Base-by-base conservation (phyloP, 2,797 vertebrate species). In the Poeciliopsis gracilis region DNA sequence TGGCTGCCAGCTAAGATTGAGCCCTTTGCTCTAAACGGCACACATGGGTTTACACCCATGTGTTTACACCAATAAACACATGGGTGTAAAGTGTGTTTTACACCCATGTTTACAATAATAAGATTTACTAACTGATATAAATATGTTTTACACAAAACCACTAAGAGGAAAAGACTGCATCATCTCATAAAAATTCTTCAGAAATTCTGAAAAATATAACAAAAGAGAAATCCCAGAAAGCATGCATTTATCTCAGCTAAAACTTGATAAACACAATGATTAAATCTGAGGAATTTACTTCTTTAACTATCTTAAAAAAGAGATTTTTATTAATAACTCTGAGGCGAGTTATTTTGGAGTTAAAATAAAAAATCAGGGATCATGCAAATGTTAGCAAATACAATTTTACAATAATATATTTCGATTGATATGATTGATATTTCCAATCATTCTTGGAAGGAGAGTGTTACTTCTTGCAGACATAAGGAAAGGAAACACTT, bases 1-100 rank as follows among this genome's bases (percentile, higher is more conserved):
- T 76, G 72, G 53, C 83, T 72, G 73, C 82, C 91, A 91, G 91
- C 91, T 92, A 90, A 89, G 90, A 92, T 89, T 79, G 88, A 90
- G 87, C 73, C 76, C 77, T 81, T 79, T 76, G 67, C 77, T 81
- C 79, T 76, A 67, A 84, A 73, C 8, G 3, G 75, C 82, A 83
- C 87, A 72, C 55, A 69, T 77, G 69, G 66, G 67, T 76, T 84
- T 89, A 91, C 87, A 82, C 33, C 33, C 33, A 33, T 33, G 30
- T 33, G 30, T 33, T 33, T 33, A 33, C 33, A 49, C 86, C 78
- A 78, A 73, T 45, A 57, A 84, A 89, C 80, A 72, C 55, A 63
- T 77, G 69, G 66, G 63, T 76, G 78, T 80, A 77, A 57, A 38
- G 67, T 81, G 76, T 85, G 33, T 33, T 33, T 33, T 33, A 33